Evolutionary conservation across 2,113 vertebrate species (phyloP), one percentile per base, ranked within the genome.

Genomic region (Antechinus stuartii): DNA sequence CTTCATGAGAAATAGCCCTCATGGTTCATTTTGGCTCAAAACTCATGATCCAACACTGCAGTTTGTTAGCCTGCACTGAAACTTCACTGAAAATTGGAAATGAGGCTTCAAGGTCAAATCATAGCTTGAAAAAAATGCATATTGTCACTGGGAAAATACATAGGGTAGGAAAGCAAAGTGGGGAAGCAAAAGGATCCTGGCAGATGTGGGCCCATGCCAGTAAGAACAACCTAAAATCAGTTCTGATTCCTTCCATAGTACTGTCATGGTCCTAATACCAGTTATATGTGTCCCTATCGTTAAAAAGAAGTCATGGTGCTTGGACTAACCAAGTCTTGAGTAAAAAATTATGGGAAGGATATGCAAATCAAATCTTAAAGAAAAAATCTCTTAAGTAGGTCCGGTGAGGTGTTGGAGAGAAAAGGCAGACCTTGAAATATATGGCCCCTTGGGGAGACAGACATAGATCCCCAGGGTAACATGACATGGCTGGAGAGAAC

Each of bases 1-100:
- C 95, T 94, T 90, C 92, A 92, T 94, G 93, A 92, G 94, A 94
- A 92, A 90, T 54, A 49, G 19, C 25, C 53, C 47, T 53, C 27
- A 68, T 19, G 89, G 52, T 54, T 10, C 56, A 91, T 91, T 93
- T 23, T 94, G 90, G 46, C 52, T 68, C 54, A 91, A 95, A 95
- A 90, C 9, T 12, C 35, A 25, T 54, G 49, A 92, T 53, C 49
- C 57, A 53, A 16, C 76, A 91, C 42, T 90, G 11, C 53, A 53
- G 84, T 92, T 92, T 91, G 27, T 46, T 90, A 90, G 53, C 9
- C 92, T 47, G 47, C 47, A 47, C 47, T 47, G 47, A 89, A 90
- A 56, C 55, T 52, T 12, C 95, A 10, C 52, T 42, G 23, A 57
- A 42, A 26, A 54, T 91, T 50, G 61, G 30, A 91, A 47, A 26